Percentiles rank a stretch among this genome's conserved stretches.
These are phyloP conservation scores for Echeneis naucrates DNA, from an alignment of 2,797 vertebrate genomes.

Conservation along the genomic window DNA sequence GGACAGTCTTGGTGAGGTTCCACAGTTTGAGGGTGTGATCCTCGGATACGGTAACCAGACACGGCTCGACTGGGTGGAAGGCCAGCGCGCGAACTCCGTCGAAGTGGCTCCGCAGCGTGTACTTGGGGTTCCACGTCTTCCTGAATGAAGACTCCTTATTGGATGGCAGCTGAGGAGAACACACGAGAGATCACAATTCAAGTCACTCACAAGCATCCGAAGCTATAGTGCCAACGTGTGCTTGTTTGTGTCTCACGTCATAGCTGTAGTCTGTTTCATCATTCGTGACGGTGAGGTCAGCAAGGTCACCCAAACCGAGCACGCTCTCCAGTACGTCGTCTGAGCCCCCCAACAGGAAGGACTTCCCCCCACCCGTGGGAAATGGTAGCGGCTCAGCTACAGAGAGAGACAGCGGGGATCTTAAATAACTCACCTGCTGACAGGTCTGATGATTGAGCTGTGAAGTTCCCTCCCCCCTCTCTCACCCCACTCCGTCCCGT, in stretches of 20 bases:
- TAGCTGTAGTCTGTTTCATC: constrained; percentile 97
- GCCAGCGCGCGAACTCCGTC: constrained; percentile 96
- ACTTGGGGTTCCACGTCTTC: constrained; percentile 99
- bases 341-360: constrained; percentile 96
- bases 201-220: fast-evolving
- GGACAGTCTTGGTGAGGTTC: constrained; percentile 99
- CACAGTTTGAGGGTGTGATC: constrained; percentile 98
- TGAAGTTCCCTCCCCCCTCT: too few relatives aligned
- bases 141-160: constrained; percentile 97
- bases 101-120: constrained; percentile 97
- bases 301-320: constrained; percentile 96
- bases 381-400: constrained; percentile 96
- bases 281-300: constrained; percentile 98
- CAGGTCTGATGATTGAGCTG: too few relatives aligned
- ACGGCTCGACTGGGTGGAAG: constrained; percentile 98
- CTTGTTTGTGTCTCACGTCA: constrained; percentile 85
- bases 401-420: constrained; percentile 50
- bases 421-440: background rate
- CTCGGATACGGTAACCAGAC: constrained; percentile 97
- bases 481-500: constrained; percentile 99
- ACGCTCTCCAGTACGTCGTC: constrained; percentile 97
- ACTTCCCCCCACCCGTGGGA: constrained; percentile 93
- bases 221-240: fast-evolving
- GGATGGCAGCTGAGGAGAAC: constrained; percentile 87
- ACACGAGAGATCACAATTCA: background rate